These are phyloP conservation scores for Microtus agrestis DNA, from an alignment of 2,797 vertebrate species.

Conservation along the genomic window DNA sequence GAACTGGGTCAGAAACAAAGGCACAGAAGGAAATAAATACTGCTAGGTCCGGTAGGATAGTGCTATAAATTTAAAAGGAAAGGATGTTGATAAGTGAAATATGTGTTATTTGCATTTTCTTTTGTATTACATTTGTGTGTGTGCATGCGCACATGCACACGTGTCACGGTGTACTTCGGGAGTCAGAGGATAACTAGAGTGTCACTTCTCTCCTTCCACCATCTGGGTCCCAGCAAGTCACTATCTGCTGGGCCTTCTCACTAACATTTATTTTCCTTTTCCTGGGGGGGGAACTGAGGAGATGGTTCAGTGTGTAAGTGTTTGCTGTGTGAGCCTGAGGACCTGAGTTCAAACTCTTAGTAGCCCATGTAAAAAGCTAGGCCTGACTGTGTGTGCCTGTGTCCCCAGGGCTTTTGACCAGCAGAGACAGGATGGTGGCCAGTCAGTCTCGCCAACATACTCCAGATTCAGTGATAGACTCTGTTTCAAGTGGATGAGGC, in stretches of 20 bases:
- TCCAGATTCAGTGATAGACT: not conserved
- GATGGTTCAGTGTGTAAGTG: not conserved
- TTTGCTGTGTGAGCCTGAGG: not conserved
- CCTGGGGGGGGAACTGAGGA: not conserved
- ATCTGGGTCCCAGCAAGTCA: not conserved
- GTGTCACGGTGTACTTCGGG: not conserved
- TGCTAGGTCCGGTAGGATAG: not conserved
- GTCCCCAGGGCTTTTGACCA: no score
- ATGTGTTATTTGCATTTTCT: not conserved
- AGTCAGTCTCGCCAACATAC: not conserved
- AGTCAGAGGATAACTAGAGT: not conserved
- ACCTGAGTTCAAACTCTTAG: not conserved
- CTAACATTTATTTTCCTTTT: not conserved
- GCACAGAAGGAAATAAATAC: constrained; percentile 6
- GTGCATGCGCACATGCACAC: no score
- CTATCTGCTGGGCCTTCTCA: not conserved
- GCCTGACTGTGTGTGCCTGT: not conserved
- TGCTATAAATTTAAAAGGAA: constrained; percentile 7
- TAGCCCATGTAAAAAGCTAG: not conserved
- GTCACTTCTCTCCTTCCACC: not conserved
- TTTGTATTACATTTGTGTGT: not conserved
- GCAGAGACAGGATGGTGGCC: not conserved
- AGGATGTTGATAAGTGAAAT: not conserved
- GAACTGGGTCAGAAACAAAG: constrained; percentile 15
- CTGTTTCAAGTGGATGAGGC: not conserved